Evolutionary conservation across 2,113 vertebrate species (phyloP).

Genomic region (Merops nubicus): DNA sequence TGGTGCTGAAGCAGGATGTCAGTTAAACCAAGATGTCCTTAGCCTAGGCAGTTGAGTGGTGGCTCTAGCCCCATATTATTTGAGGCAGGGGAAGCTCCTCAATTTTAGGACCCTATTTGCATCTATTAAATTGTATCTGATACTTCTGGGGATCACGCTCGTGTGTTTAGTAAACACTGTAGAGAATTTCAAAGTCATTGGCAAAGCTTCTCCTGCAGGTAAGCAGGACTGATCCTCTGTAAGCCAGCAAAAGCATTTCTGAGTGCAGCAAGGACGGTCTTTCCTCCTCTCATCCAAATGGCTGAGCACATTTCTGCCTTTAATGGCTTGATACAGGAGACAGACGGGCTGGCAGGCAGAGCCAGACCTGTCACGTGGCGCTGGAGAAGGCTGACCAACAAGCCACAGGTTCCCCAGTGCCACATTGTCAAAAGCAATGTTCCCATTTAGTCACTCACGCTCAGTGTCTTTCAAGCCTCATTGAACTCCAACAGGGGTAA

Average conservation of each 20-base stretch:
- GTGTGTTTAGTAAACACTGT: neutral
- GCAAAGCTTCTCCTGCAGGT: neutral
- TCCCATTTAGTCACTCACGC: neutral
- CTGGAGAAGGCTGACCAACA: neutral
- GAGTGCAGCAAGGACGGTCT: neutral
- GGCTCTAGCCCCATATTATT: neutral
- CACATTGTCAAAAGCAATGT: neutral
- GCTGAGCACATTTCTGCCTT: neutral
- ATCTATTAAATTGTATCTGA: neutral
- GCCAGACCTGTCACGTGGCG: rapidly evolving
- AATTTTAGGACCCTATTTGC: neutral
- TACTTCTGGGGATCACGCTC: neutral
- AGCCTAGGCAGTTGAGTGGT: neutral
- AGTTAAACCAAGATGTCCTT: neutral
- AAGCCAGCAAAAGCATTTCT: neutral
- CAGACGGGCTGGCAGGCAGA: neutral
- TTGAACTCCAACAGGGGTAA: neutral
- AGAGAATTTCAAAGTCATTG: neutral
- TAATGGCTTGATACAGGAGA: neutral
- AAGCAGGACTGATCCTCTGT: neutral
- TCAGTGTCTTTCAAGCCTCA: constrained; percentile 33
- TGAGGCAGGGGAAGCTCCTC: neutral
- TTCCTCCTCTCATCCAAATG: neutral
- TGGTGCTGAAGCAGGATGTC: neutral
- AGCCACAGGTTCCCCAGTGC: neutral